Conservation (phyloP, 2,113 vertebrate species). For the Sebastes schlegelii region DNA sequence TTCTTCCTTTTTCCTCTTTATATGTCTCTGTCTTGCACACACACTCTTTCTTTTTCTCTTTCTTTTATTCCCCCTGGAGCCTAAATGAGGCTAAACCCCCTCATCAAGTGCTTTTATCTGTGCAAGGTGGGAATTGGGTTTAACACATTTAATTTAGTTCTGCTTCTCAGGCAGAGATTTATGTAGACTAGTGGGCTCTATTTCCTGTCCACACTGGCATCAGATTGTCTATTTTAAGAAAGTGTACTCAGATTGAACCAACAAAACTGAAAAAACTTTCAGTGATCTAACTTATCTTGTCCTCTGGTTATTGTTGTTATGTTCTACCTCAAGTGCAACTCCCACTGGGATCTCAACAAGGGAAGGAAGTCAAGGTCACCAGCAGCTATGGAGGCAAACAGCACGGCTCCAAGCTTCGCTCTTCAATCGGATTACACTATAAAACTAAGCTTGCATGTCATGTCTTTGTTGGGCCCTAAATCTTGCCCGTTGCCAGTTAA, state of each 20-base stretch:
- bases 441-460: slow-evolving; percentile 24
- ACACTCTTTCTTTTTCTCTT: background rate
- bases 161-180: slow-evolving; percentile 12
- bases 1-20: background rate
- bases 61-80: slow-evolving; percentile 30
- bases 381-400: slow-evolving; percentile 29
- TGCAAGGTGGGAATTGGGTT: slow-evolving; percentile 24
- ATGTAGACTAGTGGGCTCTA: slow-evolving; percentile 4
- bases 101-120: slow-evolving; percentile 9
- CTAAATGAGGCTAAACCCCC: slow-evolving; percentile 9
- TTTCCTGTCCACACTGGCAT: slow-evolving; percentile 12
- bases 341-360: slow-evolving; percentile 37
- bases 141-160: slow-evolving; percentile 40
- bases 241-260: slow-evolving; percentile 25
- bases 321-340: slow-evolving; percentile 13
- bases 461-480: slow-evolving; percentile 12
- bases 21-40: background rate
- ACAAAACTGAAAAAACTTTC: background rate
- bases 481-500: background rate
- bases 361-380: slow-evolving; percentile 69
- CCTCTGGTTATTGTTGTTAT: slow-evolving; percentile 20
- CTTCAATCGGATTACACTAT: slow-evolving; percentile 17
- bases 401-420: slow-evolving; percentile 11
- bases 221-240: slow-evolving; percentile 22
- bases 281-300: slow-evolving; percentile 5